Percentiles rank a stretch among this genome's conserved stretches.
Evolutionary conservation across 2,113 vertebrate genomes (phyloP).

Genomic region (Chamaea fasciata): DNA sequence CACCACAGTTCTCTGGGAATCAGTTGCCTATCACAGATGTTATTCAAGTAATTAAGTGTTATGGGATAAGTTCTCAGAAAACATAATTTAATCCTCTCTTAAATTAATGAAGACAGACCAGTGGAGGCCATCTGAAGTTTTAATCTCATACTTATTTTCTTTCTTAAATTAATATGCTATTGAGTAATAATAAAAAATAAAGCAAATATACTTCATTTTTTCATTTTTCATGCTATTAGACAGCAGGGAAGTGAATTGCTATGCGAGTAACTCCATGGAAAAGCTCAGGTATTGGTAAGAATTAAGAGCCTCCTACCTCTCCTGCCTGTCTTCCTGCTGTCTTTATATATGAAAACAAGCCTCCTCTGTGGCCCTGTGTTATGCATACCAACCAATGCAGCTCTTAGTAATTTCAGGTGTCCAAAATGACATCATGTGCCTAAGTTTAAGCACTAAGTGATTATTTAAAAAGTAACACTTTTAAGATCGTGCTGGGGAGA

Average conservation of each 20-base stretch:
- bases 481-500: not conserved
- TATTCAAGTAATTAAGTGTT: not conserved
- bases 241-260: not conserved
- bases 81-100: not conserved
- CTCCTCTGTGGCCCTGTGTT: not conserved
- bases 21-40: not conserved
- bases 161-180: not conserved
- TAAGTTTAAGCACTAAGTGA: not conserved
- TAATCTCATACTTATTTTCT: not conserved
- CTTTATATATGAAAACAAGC: not conserved
- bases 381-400: not conserved
- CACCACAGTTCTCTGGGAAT: not conserved
- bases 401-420: not conserved
- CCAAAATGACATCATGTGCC: not conserved
- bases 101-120: not conserved
- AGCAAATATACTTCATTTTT: not conserved
- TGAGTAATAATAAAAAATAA: not conserved
- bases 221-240: not conserved
- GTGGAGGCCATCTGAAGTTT: not conserved
- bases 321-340: not conserved
- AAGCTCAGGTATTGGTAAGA: not conserved
- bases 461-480: not conserved
- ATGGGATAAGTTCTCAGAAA: not conserved
- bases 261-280: not conserved
- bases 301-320: not conserved